Base-by-base conservation (phyloP, 2,797 vertebrate species). In the Crenuchus spilurus region DNA sequence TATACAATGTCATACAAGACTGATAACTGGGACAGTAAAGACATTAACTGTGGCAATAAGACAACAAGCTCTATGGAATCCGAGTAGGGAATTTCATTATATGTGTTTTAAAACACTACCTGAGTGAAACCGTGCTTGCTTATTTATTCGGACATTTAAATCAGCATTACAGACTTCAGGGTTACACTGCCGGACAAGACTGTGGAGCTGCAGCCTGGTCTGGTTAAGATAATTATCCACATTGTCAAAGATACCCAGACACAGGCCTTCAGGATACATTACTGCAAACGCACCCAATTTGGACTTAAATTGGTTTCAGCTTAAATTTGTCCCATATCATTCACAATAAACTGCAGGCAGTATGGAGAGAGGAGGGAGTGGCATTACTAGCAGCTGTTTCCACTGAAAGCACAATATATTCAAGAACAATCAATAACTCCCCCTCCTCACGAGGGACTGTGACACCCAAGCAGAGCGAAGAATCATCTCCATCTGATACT, bases 401-500 rank as follows among this genome's bases (percentile, higher is more conserved):
- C 93, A 92, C 94, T 94, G 94, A 84, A 86, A 86, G 80, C 86
- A 87, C 91, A 93, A 95, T 94, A 95, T 94, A 95, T 95, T 95
- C 92, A 92, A 92, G 92, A 90, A 88, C 89, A 94, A 96, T 97
- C 95, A 96, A 96, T 95, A 94, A 94, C 92, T 90, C 93, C 90
- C 85, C 54, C 66, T 63, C 39, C 26, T 6, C 52, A 31, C 49
- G 87, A 88, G 89, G 94, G 90, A 88, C 92, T 90, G 91, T 94
- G 94, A 96, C 92, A 96, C 94, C 93, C 90, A 93, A 88, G 91
- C 93, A 92, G 92, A 92, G 91, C 2, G 24, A 49, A 92, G 93
- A 92, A 94, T 94, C 88, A 94, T 95, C 94, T 96, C 93, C 92
- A 90, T 96, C 91, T 94, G 93, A 96, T 95, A 95, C 91, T 94